These are phyloP conservation scores for Bubo blakistoni DNA, from an alignment of 2,113 vertebrate species.

Conservation along the genomic window DNA sequence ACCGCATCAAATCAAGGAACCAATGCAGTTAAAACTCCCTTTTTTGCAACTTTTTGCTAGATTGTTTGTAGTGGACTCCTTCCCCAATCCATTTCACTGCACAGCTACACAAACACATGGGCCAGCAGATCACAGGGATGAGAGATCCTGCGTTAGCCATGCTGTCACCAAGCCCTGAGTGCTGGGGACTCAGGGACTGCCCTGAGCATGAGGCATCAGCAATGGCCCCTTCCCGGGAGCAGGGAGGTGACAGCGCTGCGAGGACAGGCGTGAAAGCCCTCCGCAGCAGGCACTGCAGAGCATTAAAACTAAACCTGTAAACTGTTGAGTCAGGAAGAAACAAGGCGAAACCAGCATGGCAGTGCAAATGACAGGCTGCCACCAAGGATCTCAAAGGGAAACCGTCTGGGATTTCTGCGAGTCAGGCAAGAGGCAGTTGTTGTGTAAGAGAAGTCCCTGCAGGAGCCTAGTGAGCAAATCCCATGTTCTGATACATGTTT, in stretches of 20 bases:
- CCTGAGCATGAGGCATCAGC: neutral
- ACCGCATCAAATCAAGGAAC: neutral
- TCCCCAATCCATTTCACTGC: neutral
- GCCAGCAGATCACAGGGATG: neutral
- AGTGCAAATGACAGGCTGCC: neutral
- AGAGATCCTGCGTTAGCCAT: neutral
- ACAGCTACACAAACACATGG: neutral
- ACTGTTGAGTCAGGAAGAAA: neutral
- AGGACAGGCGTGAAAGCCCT: neutral
- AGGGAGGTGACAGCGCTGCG: neutral
- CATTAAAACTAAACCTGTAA: neutral
- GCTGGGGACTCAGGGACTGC: fast-evolving
- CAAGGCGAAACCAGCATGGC: fast-evolving
- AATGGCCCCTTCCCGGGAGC: fast-evolving
- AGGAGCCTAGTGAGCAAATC: neutral
- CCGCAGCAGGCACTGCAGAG: neutral
- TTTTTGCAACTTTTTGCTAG: neutral
- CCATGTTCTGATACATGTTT: neutral
- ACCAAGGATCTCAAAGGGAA: neutral
- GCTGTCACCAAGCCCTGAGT: neutral
- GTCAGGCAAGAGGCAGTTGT: neutral
- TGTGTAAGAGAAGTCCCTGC: neutral
- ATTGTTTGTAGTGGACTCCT: neutral
- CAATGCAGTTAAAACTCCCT: neutral
- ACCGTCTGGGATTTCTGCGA: neutral